Base-by-base conservation (phyloP, 2,888 invertebrate species). In the Trichopria drosophilae region DNA sequence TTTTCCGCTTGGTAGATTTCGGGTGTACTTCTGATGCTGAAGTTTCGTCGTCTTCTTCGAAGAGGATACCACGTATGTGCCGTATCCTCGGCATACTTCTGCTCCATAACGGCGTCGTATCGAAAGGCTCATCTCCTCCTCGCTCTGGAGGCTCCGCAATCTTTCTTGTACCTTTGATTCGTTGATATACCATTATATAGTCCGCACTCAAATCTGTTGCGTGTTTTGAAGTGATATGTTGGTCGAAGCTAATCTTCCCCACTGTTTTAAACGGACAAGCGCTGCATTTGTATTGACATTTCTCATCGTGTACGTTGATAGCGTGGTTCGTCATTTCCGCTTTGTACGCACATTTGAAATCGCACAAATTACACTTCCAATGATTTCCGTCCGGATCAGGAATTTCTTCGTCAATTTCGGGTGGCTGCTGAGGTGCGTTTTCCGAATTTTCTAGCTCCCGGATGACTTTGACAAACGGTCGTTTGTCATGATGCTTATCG, bases 331-430 rank as follows among this genome's bases (percentile, higher is more conserved):
- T 75, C 23, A 87, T 82, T 35, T 84, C 84, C 0, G 79, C 78
- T 18, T 84, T 81, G 1, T 82, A 80, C 53, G 79, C 75, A 55
- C 81, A 82, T 47, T 81, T 80, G 61, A 80, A 82, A 37, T 82
- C 79, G 63, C 89, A 89, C 20, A 86, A 67, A 12, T 84, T 84
- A 64, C 89, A 89, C 49, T 82, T 82, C 87, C 87, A 88, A 2
- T 83, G 80, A 62, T 84, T 84, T 6, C 80, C 69, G 58, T 83
- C 81, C 9, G 63, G 47, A 62, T 65, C 61, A 23, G 66, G 50
- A n/a, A 61, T 39, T 19, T 68, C 66, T 3, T 71, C 67, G 6
- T 69, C 68, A 1, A 56, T 46, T 23, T 63, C 72, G 9, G 35
- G 9, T 51, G n/a, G n/a, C n/a, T n/a, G n/a, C n/a, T n/a, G n/a